Conservation (phyloP, 2,113 vertebrate species). For the Phaethon lepturus region DNA sequence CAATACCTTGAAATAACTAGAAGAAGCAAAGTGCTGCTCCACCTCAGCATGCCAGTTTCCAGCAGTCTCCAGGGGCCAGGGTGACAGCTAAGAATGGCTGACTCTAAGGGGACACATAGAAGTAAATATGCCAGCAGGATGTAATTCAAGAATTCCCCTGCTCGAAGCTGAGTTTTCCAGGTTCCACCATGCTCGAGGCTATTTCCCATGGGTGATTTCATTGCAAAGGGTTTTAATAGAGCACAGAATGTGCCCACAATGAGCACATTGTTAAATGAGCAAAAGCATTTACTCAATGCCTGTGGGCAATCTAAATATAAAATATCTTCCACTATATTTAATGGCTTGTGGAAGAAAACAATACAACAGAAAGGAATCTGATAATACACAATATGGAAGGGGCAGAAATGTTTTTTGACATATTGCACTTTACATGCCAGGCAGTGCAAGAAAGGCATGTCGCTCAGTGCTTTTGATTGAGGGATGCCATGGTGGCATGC, state of each 20-base stretch:
- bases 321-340: slow-evolving; percentile 16
- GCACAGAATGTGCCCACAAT: neutral
- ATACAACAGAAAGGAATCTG: neutral
- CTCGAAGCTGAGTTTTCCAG: neutral
- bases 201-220: slow-evolving; percentile 39
- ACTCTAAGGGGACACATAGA: neutral
- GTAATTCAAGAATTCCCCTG: slow-evolving; percentile 17
- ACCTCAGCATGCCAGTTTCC: neutral
- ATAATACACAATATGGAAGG: neutral
- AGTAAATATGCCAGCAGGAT: neutral
- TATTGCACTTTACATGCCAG: slow-evolving; percentile 29
- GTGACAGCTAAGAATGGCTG: neutral
- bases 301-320: slow-evolving; percentile 32
- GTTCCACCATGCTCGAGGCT: neutral
- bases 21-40: neutral
- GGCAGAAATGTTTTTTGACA: neutral
- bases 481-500: slow-evolving; percentile 32
- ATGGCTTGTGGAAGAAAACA: slow-evolving; percentile 42
- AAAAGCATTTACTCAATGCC: neutral
- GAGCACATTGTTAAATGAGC: neutral
- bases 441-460: slow-evolving; percentile 43
- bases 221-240: neutral
- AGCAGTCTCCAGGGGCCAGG: neutral
- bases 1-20: neutral
- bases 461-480: slow-evolving; percentile 36